Evolutionary conservation across 2,797 vertebrate species (phyloP).

Genomic region (Petrocephalus schoutedeni): DNA sequence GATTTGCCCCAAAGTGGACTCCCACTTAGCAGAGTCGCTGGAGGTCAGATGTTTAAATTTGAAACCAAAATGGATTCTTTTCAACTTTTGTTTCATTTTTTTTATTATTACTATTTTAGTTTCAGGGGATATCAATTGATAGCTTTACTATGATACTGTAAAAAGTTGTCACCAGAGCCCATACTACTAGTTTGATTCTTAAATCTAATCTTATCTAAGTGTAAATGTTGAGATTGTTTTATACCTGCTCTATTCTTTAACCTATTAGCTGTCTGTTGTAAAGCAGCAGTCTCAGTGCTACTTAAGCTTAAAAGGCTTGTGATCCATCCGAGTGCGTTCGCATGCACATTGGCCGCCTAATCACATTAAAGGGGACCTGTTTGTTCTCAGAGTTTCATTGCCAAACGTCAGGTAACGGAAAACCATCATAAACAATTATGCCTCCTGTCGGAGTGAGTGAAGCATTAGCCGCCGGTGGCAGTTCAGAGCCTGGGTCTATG

Average conservation of each 20-base stretch:
- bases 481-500: neutral
- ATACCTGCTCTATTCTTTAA: neutral
- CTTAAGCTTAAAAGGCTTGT: neutral
- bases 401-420: neutral
- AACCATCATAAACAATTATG: neutral
- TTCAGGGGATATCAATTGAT: neutral
- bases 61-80: conserved; percentile 2
- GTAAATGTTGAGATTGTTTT: neutral
- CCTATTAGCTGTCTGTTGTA: neutral
- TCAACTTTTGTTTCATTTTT: neutral
- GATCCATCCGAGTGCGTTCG: neutral
- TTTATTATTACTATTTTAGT: too few relatives aligned
- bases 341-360: neutral
- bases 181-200: neutral
- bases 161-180: neutral
- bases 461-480: neutral
- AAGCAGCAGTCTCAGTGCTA: neutral
- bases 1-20: neutral
- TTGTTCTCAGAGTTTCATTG: neutral
- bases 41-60: conserved; percentile 12
- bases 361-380: neutral
- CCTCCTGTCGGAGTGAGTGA: neutral
- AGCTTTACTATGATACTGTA: neutral
- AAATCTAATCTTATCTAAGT: neutral
- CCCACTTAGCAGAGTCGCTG: neutral